These are phyloP conservation scores for Pampusana beccarii DNA, from an alignment of 2,113 vertebrate species.

Conservation along the genomic window DNA sequence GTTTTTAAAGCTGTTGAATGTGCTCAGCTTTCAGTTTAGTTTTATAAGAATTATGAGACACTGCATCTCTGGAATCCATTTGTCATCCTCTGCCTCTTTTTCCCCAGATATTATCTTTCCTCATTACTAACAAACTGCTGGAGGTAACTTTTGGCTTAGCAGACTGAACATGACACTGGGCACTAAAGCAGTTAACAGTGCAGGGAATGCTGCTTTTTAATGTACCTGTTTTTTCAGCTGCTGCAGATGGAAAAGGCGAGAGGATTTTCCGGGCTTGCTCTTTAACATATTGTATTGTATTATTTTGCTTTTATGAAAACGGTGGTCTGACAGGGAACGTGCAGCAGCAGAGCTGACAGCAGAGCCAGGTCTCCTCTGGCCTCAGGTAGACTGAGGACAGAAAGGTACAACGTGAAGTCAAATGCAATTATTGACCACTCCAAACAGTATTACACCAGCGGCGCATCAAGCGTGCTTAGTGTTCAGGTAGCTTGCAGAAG, in stretches of 20 bases:
- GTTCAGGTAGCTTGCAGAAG: conserved; percentile 16
- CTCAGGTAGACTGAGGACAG: background rate
- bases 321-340: background rate
- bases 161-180: background rate
- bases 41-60: background rate
- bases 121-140: background rate
- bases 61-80: background rate
- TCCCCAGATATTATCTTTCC: background rate
- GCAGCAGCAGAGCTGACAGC: background rate
- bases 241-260: background rate
- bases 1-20: background rate
- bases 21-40: background rate
- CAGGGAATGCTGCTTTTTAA: background rate
- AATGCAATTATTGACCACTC: background rate
- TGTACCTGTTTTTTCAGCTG: conserved; percentile 31
- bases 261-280: background rate
- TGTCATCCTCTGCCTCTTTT: conserved; percentile 20
- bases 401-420: background rate
- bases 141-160: background rate
- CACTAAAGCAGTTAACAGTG: background rate
- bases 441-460: background rate
- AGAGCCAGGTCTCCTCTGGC: background rate
- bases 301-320: background rate
- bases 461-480: background rate
- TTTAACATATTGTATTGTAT: background rate